Conservation (phyloP, 1,140 invertebrate species). For the Doryteuthis pealeii region DNA sequence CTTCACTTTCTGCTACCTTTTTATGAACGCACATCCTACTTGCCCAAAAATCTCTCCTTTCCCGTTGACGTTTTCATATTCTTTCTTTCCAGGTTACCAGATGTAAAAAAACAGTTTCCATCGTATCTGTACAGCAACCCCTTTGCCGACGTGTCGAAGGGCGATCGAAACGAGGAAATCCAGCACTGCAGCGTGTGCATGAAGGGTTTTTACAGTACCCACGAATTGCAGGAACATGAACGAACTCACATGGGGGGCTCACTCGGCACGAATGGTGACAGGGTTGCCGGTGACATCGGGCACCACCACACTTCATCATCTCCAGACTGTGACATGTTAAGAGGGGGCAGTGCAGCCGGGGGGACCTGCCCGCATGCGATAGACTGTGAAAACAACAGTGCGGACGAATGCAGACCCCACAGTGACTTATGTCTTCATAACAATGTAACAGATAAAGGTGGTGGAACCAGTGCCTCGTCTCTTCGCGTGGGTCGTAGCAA, state of each 20-base stretch:
- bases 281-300: background rate
- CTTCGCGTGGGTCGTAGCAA: background rate
- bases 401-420: background rate
- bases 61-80: background rate
- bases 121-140: background rate
- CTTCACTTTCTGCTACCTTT: no score
- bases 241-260: background rate
- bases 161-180: background rate
- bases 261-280: background rate
- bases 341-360: background rate
- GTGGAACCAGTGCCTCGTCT: background rate
- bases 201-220: background rate
- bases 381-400: background rate
- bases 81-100: background rate
- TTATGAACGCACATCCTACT: no score
- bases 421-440: background rate
- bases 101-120: background rate
- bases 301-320: background rate
- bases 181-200: background rate
- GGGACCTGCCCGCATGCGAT: background rate
- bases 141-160: background rate
- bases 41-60: no score
- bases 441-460: background rate
- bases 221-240: conserved; percentile 1
- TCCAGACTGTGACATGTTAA: background rate